Conservation (phyloP, 1,140 invertebrate species). For the Ephestia elutella region DNA sequence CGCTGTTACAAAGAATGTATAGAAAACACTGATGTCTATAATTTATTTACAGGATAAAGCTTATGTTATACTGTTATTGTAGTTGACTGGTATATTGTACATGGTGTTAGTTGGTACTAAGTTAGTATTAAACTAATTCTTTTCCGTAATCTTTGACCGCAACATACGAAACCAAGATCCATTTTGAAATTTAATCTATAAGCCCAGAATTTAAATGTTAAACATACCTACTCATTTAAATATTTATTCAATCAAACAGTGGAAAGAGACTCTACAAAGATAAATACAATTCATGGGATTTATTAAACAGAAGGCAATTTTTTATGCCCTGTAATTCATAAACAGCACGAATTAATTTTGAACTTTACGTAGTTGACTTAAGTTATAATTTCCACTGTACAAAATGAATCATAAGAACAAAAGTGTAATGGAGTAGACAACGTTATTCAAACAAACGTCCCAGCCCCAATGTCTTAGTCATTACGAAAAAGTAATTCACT, state of each 20-base stretch:
- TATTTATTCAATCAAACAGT: no score
- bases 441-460: neutral
- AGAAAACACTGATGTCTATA: conserved; percentile 62
- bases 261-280: no score
- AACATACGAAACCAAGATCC: neutral
- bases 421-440: neutral
- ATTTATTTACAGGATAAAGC: conserved; percentile 65
- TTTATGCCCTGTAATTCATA: no score
- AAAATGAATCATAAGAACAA: neutral
- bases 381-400: no score
- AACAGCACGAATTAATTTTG: no score
- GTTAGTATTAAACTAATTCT: conserved; percentile 13
- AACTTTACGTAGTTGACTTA: no score
- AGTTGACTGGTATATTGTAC: conserved; percentile 34
- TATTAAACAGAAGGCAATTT: no score
- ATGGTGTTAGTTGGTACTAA: conserved; percentile 18
- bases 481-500: conserved; percentile 21
- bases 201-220: no score
- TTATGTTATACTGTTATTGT: conserved; percentile 49
- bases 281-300: no score
- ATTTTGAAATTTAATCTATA: no score
- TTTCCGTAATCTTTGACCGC: conserved; percentile 14
- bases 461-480: conserved; percentile 1
- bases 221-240: no score
- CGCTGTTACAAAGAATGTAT: conserved; percentile 65